Evolutionary conservation across 2,888 invertebrate genomes (phyloP).

Genomic region (Caenorhabditis sinica): DNA sequence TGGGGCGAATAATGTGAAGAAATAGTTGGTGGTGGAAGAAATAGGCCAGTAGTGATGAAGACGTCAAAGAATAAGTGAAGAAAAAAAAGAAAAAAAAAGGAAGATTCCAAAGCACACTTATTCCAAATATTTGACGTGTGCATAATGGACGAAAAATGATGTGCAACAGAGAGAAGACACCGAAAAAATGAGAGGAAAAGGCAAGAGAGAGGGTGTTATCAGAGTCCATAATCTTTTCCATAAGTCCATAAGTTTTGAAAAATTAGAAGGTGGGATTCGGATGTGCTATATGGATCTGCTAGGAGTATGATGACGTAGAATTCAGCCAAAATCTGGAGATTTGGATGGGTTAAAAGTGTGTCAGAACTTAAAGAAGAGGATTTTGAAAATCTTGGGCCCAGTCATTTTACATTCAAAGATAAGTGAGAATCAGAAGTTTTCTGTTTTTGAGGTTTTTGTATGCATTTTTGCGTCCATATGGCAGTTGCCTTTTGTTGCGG

Average conservation of each 20-base stretch:
- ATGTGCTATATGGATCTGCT: background rate
- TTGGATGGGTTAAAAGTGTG: too few species aligned
- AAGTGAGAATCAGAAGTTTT: too few species aligned
- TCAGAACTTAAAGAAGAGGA: too few species aligned
- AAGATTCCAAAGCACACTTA: constrained; percentile 35
- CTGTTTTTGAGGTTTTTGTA: too few species aligned
- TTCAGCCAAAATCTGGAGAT: too few species aligned
- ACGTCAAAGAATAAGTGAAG: constrained; percentile 32
- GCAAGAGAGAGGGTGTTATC: constrained; percentile 17
- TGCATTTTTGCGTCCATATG: too few species aligned
- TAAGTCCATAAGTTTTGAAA: background rate
- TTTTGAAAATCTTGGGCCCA: too few species aligned
- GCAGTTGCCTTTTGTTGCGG: too few species aligned
- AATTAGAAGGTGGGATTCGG: background rate
- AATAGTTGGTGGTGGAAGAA: constrained; percentile 14
- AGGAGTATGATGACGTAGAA: background rate
- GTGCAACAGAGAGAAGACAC: background rate
- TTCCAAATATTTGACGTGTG: constrained; percentile 35
- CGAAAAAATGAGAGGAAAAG: background rate
- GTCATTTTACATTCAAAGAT: too few species aligned
- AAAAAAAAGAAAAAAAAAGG: constrained; percentile 18
- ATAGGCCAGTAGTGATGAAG: constrained; percentile 6
- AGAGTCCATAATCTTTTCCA: constrained; percentile 17
- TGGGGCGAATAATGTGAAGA: constrained; percentile 13
- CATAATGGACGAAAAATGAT: constrained; percentile 36